Conservation (phyloP, 2,888 invertebrate genomes). For the Thecocarcelia acutangulata region DNA sequence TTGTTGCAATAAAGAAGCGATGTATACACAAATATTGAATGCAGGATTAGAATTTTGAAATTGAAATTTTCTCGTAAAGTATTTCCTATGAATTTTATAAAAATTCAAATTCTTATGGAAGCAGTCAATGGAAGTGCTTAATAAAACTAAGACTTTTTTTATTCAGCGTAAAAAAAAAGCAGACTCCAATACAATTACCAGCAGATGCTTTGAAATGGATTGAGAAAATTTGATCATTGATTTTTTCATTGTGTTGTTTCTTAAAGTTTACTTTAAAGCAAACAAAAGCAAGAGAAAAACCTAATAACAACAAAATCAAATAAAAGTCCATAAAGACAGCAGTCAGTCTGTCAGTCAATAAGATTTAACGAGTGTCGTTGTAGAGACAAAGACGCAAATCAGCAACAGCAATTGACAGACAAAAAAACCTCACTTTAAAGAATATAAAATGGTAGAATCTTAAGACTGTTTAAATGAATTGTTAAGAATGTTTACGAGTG, state of each 20-base stretch:
- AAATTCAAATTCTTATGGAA: no score
- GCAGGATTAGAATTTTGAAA: no score
- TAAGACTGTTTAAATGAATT: neutral
- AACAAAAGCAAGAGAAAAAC: neutral
- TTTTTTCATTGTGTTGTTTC: neutral
- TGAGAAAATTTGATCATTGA: conserved; percentile 26
- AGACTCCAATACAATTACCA: neutral
- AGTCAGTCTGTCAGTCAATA: conserved; percentile 8
- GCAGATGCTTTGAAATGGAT: conserved; percentile 38
- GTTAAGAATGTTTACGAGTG: neutral
- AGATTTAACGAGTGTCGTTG: conserved; percentile 5
- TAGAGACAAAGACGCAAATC: conserved; percentile 11
- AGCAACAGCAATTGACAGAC: conserved; percentile 4
- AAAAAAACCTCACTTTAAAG: neutral
- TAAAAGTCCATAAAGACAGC: conserved; percentile 42
- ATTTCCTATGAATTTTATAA: no score
- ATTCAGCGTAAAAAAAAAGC: no score
- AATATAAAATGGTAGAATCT: neutral
- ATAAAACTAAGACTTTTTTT: no score
- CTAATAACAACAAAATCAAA: conserved; percentile 17
- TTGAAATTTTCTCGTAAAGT: no score
- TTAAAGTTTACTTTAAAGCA: neutral
- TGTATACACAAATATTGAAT: no score
- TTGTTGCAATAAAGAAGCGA: no score
- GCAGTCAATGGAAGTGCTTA: no score